Conservation (phyloP, 2,888 invertebrate species). For the Tenthredo amoena region DNA sequence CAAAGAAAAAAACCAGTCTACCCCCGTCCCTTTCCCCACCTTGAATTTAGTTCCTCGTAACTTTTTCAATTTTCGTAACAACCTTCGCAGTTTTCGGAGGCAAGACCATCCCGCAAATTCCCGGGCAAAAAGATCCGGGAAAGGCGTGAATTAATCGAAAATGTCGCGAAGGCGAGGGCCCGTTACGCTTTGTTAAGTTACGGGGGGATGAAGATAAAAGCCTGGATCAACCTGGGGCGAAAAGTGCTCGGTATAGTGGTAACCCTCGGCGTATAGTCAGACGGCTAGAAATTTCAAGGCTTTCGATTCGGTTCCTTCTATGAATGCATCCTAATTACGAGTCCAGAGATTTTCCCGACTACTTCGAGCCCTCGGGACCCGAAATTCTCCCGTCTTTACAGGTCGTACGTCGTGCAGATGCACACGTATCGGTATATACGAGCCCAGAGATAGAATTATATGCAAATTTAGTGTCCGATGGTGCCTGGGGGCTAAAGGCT, state of each 20-base stretch:
- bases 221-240: not conserved
- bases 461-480: not conserved
- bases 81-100: not conserved
- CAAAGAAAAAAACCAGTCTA: not conserved
- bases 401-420: not conserved
- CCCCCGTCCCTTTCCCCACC: not conserved
- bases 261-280: not conserved
- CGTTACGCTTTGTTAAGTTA: conserved; percentile 13
- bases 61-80: conserved; percentile 40
- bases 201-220: not conserved
- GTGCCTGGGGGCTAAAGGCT: not conserved
- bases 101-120: not conserved
- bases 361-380: not conserved
- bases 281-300: not conserved
- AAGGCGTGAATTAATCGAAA: conserved; percentile 34
- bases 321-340: conserved; percentile 31
- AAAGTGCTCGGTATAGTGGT: not conserved
- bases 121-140: not conserved
- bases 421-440: not conserved
- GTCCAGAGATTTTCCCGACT: conserved; percentile 30
- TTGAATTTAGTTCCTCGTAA: conserved; percentile 14
- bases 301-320: not conserved
- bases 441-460: not conserved
- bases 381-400: not conserved
- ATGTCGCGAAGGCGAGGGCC: not conserved